A percentile compares a stretch with the other conserved stretches of the same genome.
Conservation (phyloP, 2,888 invertebrate genomes). For the Drosophila formosana region DNA sequence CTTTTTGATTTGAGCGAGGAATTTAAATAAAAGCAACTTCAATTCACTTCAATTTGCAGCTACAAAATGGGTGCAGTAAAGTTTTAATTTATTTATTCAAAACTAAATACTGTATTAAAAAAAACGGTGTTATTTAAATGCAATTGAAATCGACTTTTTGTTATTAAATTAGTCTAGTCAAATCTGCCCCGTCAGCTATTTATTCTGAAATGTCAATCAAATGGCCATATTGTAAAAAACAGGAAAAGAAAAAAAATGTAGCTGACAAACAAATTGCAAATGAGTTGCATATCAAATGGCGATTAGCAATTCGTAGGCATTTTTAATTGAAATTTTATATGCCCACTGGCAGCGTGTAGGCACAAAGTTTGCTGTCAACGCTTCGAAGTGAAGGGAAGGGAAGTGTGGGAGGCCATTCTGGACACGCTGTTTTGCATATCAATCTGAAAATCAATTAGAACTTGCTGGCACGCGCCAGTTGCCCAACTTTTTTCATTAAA, state of each 20-base stretch:
- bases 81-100: no score
- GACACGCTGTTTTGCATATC: constrained; percentile 77
- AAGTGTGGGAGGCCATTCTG: constrained; percentile 24
- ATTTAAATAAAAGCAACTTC: constrained; percentile 1
- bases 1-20: constrained; percentile 2
- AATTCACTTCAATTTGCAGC: no score
- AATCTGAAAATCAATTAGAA: constrained; percentile 81
- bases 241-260: background rate
- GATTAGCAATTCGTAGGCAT: constrained; percentile 68
- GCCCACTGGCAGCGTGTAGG: constrained; percentile 34
- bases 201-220: constrained; percentile 22
- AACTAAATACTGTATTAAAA: no score
- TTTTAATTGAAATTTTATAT: constrained; percentile 76
- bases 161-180: constrained; percentile 1
- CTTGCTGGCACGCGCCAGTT: constrained; percentile 68
- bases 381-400: background rate
- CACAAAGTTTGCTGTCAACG: constrained; percentile 62
- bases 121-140: no score
- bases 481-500: constrained; percentile 71
- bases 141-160: background rate
- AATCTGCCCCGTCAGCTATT: background rate
- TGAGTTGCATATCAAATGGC: constrained; percentile 67
- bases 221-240: constrained; percentile 17
- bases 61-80: background rate
- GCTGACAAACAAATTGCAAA: constrained; percentile 57